Evolutionary conservation across 2,888 invertebrate species (phyloP).

Genomic region (Lamellibrachia satsuma): DNA sequence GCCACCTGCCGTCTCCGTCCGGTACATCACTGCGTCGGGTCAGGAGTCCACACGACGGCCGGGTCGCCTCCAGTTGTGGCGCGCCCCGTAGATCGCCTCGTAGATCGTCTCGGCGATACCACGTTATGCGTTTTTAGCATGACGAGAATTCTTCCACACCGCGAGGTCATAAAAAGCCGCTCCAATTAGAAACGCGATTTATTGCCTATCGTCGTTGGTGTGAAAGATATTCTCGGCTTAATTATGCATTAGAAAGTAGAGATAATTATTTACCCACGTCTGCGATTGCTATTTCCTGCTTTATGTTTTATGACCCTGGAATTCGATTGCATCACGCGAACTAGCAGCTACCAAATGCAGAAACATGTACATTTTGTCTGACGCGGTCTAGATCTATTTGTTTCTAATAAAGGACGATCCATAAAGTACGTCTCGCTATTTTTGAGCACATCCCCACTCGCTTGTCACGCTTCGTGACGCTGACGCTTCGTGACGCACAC

Average conservation of each 20-base stretch:
- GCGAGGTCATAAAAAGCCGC: not conserved
- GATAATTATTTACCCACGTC: not conserved
- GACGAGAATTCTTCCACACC: not conserved
- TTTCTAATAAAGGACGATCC: not conserved
- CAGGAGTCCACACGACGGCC: not conserved
- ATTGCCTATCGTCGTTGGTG: not conserved
- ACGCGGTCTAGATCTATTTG: not conserved
- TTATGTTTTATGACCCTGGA: not conserved
- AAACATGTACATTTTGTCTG: not conserved
- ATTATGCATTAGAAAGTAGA: not conserved
- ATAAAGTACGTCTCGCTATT: not conserved
- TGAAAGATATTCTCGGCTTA: not conserved
- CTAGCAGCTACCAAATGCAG: not conserved
- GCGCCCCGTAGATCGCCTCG: not conserved
- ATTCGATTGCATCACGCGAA: not conserved
- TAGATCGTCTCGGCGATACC: not conserved
- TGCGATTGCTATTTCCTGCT: not conserved
- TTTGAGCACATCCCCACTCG: too few species aligned
- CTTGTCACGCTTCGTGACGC: too few species aligned
- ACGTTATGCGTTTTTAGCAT: not conserved
- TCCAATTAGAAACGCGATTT: constrained; percentile 5
- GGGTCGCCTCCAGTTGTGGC: not conserved
- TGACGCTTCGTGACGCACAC: too few species aligned
- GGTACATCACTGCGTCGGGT: not conserved
- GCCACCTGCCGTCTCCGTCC: not conserved